phyloP scores from a whole-genome alignment of 1,140 invertebrate species.

The Papilio dardanus region DNA sequence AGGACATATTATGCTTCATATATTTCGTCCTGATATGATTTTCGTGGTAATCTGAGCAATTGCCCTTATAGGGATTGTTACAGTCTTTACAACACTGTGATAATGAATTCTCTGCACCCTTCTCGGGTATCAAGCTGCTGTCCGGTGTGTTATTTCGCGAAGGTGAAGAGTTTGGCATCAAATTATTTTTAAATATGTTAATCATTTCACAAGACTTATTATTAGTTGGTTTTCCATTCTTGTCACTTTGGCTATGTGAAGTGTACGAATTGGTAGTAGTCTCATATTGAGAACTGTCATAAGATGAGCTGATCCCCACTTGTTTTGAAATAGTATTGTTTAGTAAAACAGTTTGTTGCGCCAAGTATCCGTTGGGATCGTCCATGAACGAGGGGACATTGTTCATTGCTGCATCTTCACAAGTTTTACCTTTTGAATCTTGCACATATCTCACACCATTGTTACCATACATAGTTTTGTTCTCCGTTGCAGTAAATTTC shows the following conservation, averaged over 20 bases:
- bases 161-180: constrained; percentile 67
- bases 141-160: constrained; percentile 81
- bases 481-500: constrained; percentile 79
- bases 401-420: constrained; percentile 62
- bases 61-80: constrained; percentile 69
- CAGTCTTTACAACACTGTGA: constrained; percentile 71
- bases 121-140: constrained; percentile 82
- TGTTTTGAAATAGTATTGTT: constrained; percentile 92
- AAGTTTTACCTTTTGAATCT: constrained; percentile 60
- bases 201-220: constrained; percentile 58
- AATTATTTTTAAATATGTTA: constrained; percentile 65
- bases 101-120: constrained; percentile 57
- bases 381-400: constrained; percentile 88
- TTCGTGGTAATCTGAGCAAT: constrained; percentile 58
- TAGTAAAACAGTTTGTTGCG: constrained; percentile 92
- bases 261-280: constrained; percentile 50
- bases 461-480: constrained; percentile 64
- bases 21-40: constrained; percentile 64
- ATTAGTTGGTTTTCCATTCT: constrained; percentile 48
- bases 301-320: constrained; percentile 82
- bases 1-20: constrained; percentile 64
- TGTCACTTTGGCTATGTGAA: constrained; percentile 54
- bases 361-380: constrained; percentile 93
- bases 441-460: constrained; percentile 67
- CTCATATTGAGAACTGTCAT: constrained; percentile 66